Evolutionary conservation across 2,888 invertebrate species (phyloP).

Genomic region (Dasypolia templi): DNA sequence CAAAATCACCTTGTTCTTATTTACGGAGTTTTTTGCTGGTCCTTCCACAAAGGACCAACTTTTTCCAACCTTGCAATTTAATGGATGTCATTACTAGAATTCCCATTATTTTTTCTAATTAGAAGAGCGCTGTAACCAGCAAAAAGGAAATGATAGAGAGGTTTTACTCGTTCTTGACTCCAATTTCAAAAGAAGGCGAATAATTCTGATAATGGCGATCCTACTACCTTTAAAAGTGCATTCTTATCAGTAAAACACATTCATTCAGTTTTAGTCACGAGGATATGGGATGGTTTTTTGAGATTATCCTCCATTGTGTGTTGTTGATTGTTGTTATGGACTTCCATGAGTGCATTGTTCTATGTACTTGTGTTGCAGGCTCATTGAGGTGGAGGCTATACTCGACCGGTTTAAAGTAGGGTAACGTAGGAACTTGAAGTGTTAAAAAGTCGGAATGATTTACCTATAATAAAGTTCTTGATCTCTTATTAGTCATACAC

Average conservation of each 20-base stretch:
- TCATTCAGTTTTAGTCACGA: constrained; percentile 47
- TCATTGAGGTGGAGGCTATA: constrained; percentile 53
- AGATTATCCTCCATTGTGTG: constrained; percentile 70
- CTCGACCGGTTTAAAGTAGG: constrained; percentile 46
- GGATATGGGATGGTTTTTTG: constrained; percentile 60
- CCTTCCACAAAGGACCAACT: background rate
- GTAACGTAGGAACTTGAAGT: constrained; percentile 21
- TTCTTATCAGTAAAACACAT: constrained; percentile 38
- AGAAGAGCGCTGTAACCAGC: background rate
- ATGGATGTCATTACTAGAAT: constrained; percentile 10
- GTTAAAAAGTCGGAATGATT: background rate
- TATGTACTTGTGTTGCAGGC: constrained; percentile 45
- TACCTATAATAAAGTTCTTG: background rate
- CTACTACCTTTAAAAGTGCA: background rate
- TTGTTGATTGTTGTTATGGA: constrained; percentile 56
- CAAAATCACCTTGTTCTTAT: constrained; percentile 14
- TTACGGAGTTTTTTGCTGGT: background rate
- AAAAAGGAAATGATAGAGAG: background rate
- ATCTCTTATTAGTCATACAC: background rate
- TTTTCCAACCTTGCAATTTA: constrained; percentile 7
- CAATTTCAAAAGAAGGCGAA: background rate
- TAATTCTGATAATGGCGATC: background rate
- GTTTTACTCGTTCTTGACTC: background rate
- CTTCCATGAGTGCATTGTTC: constrained; percentile 71
- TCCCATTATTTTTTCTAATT: background rate